phyloP scores from a whole-genome alignment of 2,888 invertebrate species.

The Clepsis dumicolana region DNA sequence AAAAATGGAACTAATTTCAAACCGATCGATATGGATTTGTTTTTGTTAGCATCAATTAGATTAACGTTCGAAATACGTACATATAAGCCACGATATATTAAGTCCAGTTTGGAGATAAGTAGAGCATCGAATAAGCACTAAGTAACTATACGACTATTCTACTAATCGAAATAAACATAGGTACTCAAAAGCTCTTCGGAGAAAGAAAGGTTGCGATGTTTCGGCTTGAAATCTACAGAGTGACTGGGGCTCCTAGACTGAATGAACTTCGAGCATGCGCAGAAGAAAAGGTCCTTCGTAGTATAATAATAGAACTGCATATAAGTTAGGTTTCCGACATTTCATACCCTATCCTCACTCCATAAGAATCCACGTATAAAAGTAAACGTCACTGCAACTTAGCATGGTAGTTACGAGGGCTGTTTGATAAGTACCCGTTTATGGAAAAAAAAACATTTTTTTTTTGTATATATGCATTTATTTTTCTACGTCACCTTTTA shows the following conservation, averaged over 20 bases:
- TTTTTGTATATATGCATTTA: too few species aligned
- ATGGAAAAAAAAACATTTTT: too few species aligned
- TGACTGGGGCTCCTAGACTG: constrained; percentile 57
- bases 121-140: neutral
- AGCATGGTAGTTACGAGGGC: too few species aligned
- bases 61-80: constrained; percentile 34
- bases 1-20: constrained; percentile 43
- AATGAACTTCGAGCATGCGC: constrained; percentile 67
- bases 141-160: neutral
- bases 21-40: constrained; percentile 48
- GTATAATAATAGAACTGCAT: constrained; percentile 8
- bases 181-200: constrained; percentile 12
- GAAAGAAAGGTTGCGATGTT: constrained; percentile 34
- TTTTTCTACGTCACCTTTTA: too few species aligned
- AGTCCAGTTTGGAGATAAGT: neutral
- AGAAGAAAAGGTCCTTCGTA: constrained; percentile 37
- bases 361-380: neutral
- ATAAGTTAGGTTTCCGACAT: neutral
- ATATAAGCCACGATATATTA: neutral
- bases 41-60: constrained; percentile 39
- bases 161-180: constrained; percentile 3
- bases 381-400: neutral
- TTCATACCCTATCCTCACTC: neutral
- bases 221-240: constrained; percentile 53
- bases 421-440: too few species aligned